Evolutionary conservation across 2,797 vertebrate species (phyloP).

Genomic region (Arctocebus calabarensis): DNA sequence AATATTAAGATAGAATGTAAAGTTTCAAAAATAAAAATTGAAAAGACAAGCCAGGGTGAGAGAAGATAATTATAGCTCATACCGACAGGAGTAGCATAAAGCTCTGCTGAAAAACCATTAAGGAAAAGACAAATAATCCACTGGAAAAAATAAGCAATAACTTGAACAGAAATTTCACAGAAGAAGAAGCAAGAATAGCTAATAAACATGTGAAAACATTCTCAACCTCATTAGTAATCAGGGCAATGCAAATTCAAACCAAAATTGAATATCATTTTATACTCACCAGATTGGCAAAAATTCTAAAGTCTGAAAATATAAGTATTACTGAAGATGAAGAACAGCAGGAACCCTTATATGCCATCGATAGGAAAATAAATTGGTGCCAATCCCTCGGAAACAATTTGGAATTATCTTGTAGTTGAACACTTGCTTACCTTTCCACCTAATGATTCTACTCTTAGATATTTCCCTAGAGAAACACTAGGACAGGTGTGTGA

Average conservation of each 20-base stretch:
- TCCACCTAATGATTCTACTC: slow-evolving; percentile 7
- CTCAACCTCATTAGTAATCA: slow-evolving; percentile 61
- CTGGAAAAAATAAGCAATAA: slow-evolving; percentile 21
- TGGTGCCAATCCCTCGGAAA: slow-evolving; percentile 2
- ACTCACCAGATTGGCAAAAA: slow-evolving; percentile 50
- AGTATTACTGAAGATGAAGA: background rate
- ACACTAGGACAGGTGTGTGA: slow-evolving; percentile 25
- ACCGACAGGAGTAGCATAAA: background rate
- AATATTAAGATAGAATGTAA: slow-evolving; percentile 11
- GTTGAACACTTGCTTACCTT: slow-evolving; percentile 56
- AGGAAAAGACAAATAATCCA: slow-evolving; percentile 13
- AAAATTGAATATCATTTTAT: slow-evolving; percentile 66
- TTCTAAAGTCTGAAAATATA: slow-evolving; percentile 58
- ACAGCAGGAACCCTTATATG: background rate
- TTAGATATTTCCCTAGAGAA: slow-evolving; percentile 52
- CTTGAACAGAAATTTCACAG: slow-evolving; percentile 19
- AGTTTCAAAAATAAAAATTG: background rate
- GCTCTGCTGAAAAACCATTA: background rate
- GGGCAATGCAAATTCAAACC: slow-evolving; percentile 54
- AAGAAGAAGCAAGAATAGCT: slow-evolving; percentile 33
- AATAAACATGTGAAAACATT: slow-evolving; percentile 57
- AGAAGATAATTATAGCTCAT: background rate
- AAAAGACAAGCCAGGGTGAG: background rate
- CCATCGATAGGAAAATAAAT: background rate
- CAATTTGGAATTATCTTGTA: slow-evolving; percentile 34